A percentile compares a stretch with the other conserved stretches of the same genome.
Evolutionary conservation across 2,888 invertebrate species (phyloP).

Genomic region (Meliscaeva auricollis): DNA sequence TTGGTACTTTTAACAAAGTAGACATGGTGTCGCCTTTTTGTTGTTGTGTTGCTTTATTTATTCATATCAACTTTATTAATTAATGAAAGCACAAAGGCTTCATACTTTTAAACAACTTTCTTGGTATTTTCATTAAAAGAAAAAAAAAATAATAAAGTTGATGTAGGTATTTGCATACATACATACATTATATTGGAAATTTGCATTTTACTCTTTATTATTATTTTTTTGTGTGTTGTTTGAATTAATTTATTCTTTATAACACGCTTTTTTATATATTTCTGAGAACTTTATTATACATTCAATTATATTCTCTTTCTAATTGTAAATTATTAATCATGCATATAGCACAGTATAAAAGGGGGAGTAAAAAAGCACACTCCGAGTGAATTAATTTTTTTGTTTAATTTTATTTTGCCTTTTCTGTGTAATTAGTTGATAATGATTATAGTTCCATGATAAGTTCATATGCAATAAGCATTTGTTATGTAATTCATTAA

Average conservation of each 20-base stretch:
- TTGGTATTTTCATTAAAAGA: background rate
- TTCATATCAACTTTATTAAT: background rate
- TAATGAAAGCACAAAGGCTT: background rate
- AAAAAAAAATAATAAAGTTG: too few relatives aligned
- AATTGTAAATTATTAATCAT: constrained; percentile 30
- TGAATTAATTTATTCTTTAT: constrained; percentile 1
- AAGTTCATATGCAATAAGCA: too few relatives aligned
- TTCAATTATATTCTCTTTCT: background rate
- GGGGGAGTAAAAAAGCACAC: background rate
- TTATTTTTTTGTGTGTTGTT: background rate
- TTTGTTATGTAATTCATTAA: too few relatives aligned
- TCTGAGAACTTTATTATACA: background rate
- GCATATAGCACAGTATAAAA: background rate
- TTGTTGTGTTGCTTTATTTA: background rate
- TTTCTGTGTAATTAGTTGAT: background rate
- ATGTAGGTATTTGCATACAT: background rate
- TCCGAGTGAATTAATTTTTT: background rate
- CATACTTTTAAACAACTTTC: background rate
- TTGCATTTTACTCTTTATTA: background rate
- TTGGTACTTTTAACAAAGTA: background rate
- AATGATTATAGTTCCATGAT: too few relatives aligned
- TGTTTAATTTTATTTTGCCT: background rate
- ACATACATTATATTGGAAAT: background rate
- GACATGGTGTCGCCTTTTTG: constrained; percentile 21
- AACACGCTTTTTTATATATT: background rate